A percentile compares a stretch with the other conserved stretches of the same genome.
Evolutionary conservation across 2,888 invertebrate genomes (phyloP).

Genomic region (Apotomis capreana): DNA sequence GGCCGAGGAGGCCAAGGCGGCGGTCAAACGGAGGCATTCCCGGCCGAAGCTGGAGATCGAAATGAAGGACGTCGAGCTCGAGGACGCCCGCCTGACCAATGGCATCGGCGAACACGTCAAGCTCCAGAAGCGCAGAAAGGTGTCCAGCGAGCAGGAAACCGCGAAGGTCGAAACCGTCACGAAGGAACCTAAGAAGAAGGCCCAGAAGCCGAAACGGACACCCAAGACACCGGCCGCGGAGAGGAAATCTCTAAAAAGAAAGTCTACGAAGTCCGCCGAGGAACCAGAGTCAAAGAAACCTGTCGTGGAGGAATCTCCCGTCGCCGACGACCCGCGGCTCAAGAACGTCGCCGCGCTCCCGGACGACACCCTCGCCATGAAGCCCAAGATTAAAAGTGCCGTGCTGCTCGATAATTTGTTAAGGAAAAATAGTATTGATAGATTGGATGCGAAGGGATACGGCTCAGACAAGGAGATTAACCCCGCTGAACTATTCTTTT

Average conservation of each 20-base stretch:
- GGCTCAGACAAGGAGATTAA: constrained; percentile 70
- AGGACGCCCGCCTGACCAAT: constrained; percentile 75
- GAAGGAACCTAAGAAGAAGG: constrained; percentile 69
- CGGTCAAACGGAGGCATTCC: constrained; percentile 75
- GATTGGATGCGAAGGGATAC: constrained; percentile 69
- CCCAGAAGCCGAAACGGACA: constrained; percentile 58
- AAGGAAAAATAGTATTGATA: constrained; percentile 83
- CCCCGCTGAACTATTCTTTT: constrained; percentile 77
- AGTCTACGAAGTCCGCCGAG: constrained; percentile 61
- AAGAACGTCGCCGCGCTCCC: constrained; percentile 57
- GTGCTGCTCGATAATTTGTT: constrained; percentile 82
- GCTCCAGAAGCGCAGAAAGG: constrained; percentile 80
- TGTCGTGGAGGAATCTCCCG: constrained; percentile 55
- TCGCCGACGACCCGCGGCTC: constrained; percentile 62
- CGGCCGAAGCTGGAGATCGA: constrained; percentile 78
- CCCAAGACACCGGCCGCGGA: constrained; percentile 64
- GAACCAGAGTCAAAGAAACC: constrained; percentile 65
- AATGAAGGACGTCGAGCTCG: constrained; percentile 76
- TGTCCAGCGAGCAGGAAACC: constrained; percentile 71
- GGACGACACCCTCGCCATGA: constrained; percentile 58
- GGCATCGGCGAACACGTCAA: constrained; percentile 82
- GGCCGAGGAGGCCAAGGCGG: constrained; percentile 65
- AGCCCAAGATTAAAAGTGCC: constrained; percentile 77
- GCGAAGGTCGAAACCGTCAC: constrained; percentile 61
- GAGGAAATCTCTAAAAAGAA: constrained; percentile 76